phyloP scores from a whole-genome alignment of 2,797 vertebrate species.

The Bradypus variegatus region DNA sequence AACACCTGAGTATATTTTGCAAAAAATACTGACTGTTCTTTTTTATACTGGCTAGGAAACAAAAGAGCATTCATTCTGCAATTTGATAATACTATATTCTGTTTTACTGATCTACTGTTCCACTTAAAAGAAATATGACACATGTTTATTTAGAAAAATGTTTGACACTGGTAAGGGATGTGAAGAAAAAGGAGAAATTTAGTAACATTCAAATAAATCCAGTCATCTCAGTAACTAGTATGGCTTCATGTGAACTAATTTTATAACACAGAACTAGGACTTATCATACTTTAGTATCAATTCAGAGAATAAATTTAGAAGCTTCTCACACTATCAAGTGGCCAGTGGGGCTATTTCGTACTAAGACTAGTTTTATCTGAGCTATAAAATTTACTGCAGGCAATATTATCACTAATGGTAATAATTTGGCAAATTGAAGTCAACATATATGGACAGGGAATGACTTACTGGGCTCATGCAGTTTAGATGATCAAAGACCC shows the following conservation, averaged over 20 bases:
- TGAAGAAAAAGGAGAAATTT: not conserved
- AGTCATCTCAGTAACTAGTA: not conserved
- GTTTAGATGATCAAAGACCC: slow-evolving; percentile 37
- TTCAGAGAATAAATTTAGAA: slow-evolving; percentile 29
- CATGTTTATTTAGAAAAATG: not conserved
- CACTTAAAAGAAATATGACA: not conserved
- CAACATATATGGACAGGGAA: not conserved
- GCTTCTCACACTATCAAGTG: not conserved
- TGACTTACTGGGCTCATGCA: not conserved
- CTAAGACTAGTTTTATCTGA: slow-evolving; percentile 35
- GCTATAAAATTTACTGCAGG: slow-evolving; percentile 52
- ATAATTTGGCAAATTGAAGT: slow-evolving; percentile 45
- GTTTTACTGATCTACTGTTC: not conserved
- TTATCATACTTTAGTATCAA: not conserved
- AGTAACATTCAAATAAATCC: not conserved
- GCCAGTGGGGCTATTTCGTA: not conserved
- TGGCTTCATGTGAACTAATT: not conserved
- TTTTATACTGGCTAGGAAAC: not conserved
- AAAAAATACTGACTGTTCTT: not conserved
- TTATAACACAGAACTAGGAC: not conserved
- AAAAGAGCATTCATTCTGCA: not conserved
- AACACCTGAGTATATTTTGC: not conserved
- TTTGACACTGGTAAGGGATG: not conserved
- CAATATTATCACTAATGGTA: slow-evolving; percentile 39
- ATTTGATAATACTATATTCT: not conserved